Evolutionary conservation across 1,140 invertebrate genomes (phyloP).

Genomic region (Eubasilissa regina): DNA sequence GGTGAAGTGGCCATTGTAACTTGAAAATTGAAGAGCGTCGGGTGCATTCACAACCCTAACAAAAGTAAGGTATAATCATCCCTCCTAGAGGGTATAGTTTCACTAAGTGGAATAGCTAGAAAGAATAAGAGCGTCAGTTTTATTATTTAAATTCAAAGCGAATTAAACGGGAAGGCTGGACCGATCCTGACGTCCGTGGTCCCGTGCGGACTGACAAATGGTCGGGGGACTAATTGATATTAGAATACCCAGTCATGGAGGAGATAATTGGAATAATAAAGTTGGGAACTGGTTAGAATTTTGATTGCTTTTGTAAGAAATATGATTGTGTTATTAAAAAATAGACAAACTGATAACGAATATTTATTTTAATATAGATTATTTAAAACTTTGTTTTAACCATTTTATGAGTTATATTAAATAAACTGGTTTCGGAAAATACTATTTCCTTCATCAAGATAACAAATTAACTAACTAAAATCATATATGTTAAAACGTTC

Average conservation of each 20-base stretch:
- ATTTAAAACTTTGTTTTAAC: no score
- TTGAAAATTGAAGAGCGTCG: slow-evolving; percentile 54
- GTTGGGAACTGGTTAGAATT: slow-evolving; percentile 6
- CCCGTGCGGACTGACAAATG: background rate
- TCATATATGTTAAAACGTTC: no score
- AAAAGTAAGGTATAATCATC: slow-evolving; percentile 52
- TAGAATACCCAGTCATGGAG: background rate
- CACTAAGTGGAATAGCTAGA: background rate
- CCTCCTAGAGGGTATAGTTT: slow-evolving; percentile 34
- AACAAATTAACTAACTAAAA: no score
- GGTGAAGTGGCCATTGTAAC: slow-evolving; percentile 55
- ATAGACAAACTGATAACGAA: no score
- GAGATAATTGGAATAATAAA: slow-evolving; percentile 23
- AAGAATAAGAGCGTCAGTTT: slow-evolving; percentile 15
- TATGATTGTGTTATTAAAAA: background rate
- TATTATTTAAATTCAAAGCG: slow-evolving; percentile 20
- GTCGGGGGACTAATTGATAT: slow-evolving; percentile 18
- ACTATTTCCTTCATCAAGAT: no score
- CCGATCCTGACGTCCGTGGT: background rate
- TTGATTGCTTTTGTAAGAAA: slow-evolving; percentile 19
- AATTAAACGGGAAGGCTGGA: background rate
- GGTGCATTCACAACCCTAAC: slow-evolving; percentile 51
- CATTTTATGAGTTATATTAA: no score
- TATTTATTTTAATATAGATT: no score
- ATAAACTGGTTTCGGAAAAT: no score